Evolutionary conservation across 2,888 invertebrate genomes (phyloP), one percentile per base, ranked within the genome.

Genomic region (Lottia scabra): DNA sequence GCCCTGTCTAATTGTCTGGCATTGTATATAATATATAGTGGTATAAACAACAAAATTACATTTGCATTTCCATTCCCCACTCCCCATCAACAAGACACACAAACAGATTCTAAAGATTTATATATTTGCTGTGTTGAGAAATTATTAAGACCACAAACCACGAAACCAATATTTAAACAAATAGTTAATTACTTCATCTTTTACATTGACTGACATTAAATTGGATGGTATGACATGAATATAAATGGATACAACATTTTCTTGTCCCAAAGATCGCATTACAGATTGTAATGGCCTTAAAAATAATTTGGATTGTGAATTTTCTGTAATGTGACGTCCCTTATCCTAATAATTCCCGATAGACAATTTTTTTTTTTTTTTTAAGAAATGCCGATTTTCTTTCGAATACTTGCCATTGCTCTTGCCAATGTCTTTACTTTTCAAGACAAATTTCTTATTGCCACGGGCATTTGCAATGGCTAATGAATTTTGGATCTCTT

Each of bases 101-200:
- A n/a, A n/a, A n/a, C 71, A 56, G 46, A 15, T 30, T 30, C 8
- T 12, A 15, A n/a, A 16, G 44, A 26, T 26, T 16, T 19, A 48
- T 71, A 71, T 16, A 71, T 16, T 16, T 30, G 30, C 48, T 65
- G 56, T 48, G 71, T 6, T 26, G 71, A 66, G 63, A 71, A 71
- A 30, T 6, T 5, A 26, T 6, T 19, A n/a, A 15, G 66, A 23
- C 71, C 71, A 71, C 15, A 19, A 19, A 48, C 23, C 65, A n/a
- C 65, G 13, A 66, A 46, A 71, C 71, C 71, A 71, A 27, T 66
- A 23, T 27, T 45, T 16, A 45, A 23, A n/a, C 27, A 71, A 23
- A 27, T 71, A 66, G 12, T 45, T 26, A 16, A 66, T 38, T 23
- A 71, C 6, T 5, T 30, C 45, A n/a, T 26, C 12, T 64, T 66